Evolutionary conservation across 2,888 invertebrate species (phyloP).

Genomic region (Aphidoletes aphidimyza): DNA sequence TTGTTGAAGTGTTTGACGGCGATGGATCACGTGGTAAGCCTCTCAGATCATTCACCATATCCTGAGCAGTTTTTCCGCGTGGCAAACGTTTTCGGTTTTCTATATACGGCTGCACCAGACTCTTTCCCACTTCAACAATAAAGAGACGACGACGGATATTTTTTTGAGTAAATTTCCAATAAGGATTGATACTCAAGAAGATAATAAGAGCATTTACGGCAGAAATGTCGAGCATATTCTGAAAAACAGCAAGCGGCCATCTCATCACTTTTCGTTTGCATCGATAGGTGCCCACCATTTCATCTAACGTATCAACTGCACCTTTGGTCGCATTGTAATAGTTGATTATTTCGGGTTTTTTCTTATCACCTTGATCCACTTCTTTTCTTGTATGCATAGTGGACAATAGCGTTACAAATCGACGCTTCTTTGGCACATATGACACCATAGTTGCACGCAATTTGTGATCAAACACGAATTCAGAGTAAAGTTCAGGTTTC

Average conservation of each 20-base stretch:
- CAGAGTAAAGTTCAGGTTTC: no score
- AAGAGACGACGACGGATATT: no score
- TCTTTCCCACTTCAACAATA: no score
- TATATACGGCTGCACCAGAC: no score
- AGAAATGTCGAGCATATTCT: neutral
- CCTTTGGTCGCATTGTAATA: conserved; percentile 46
- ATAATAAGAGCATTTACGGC: neutral
- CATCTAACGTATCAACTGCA: conserved; percentile 22
- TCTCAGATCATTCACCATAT: no score
- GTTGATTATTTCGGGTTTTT: neutral
- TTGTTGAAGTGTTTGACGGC: no score
- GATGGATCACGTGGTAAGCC: no score
- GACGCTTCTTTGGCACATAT: conserved; percentile 16
- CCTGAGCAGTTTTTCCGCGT: no score
- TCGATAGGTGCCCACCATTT: neutral
- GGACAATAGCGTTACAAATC: neutral
- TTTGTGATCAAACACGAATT: neutral
- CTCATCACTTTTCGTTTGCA: neutral
- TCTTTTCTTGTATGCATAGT: neutral
- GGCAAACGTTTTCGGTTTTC: no score
- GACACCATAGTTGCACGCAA: conserved; percentile 24
- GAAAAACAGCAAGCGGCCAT: conserved; percentile 21
- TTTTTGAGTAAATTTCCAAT: no score
- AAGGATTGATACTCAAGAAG: no score
- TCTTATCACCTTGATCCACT: neutral